A percentile compares a stretch with the other conserved stretches of the same genome.
Conservation (phyloP, 2,797 vertebrate species). For the Valencia hispanica region DNA sequence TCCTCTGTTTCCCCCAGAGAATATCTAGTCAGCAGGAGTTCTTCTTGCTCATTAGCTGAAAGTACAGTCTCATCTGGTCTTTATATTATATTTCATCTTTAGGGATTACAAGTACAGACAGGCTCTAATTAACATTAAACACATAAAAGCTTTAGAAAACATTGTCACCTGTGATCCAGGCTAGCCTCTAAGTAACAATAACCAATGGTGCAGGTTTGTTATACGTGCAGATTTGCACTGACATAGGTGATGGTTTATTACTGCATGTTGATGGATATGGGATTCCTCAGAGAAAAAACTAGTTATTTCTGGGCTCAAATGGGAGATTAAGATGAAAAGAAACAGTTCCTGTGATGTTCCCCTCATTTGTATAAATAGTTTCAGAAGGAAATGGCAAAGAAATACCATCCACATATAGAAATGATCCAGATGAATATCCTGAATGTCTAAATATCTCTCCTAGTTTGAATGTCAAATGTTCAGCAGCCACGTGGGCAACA, state of each 20-base stretch:
- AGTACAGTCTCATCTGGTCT: conserved; percentile 11
- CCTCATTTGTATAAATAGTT: conserved; percentile 11
- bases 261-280: conserved; percentile 10
- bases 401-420: not conserved
- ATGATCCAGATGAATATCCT: not conserved
- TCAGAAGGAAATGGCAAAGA: conserved; percentile 7
- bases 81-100: not conserved
- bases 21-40: conserved; percentile 8
- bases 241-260: conserved; percentile 27
- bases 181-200: not conserved
- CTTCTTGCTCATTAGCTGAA: conserved; percentile 1
- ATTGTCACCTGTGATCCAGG: not conserved
- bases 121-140: conserved; percentile 3
- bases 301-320: conserved; percentile 26
- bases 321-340: not conserved
- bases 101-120: not conserved
- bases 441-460: not conserved
- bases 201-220: not conserved
- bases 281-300: conserved; percentile 25
- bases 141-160: conserved; percentile 12
- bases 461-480: conserved; percentile 31
- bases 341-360: not conserved
- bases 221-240: not conserved
- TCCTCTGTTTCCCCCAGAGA: not conserved
- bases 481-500: conserved; percentile 1